A percentile compares a stretch with the other conserved stretches of the same genome.
Conservation (phyloP, 2,113 vertebrate genomes). For the Brevimyrus niger region DNA sequence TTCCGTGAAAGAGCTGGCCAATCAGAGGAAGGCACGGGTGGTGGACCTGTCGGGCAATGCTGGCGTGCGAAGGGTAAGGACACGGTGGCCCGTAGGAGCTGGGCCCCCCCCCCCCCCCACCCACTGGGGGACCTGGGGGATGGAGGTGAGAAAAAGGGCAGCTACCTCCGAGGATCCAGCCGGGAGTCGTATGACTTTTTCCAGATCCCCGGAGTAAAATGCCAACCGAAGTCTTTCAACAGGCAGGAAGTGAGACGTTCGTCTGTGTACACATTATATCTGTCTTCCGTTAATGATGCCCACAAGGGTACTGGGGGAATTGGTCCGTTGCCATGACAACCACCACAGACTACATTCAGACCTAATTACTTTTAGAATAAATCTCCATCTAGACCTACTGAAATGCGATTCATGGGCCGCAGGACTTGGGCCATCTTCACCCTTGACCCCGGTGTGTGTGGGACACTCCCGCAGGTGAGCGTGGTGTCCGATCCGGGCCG, state of each 20-base stretch:
- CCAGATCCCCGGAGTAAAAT: background rate
- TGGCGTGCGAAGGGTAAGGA: constrained; percentile 80
- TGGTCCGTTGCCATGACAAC: constrained; percentile 52
- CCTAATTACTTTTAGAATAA: constrained; percentile 44
- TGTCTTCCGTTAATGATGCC: constrained; percentile 27
- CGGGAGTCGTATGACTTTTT: background rate
- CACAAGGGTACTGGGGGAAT: constrained; percentile 19
- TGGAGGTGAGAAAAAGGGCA: background rate
- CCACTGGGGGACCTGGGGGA: background rate
- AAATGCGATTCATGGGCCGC: background rate
- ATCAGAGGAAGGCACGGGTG: constrained; percentile 82
- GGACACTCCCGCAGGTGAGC: constrained; percentile 70
- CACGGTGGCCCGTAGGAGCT: background rate
- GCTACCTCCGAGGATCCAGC: background rate
- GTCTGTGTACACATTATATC: constrained; percentile 5
- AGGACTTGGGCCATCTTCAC: background rate
- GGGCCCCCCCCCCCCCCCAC: no score
- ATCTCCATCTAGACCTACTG: background rate
- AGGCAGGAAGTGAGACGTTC: background rate
- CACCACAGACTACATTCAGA: constrained; percentile 45
- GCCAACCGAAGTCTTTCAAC: background rate
- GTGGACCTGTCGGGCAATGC: constrained; percentile 74
- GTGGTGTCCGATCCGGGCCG: constrained; percentile 92
- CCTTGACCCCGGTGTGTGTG: background rate
- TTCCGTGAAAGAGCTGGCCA: constrained; percentile 93